These are phyloP conservation scores for Megaceryle alcyon DNA, from an alignment of 2,797 vertebrate species.

Conservation along the genomic window DNA sequence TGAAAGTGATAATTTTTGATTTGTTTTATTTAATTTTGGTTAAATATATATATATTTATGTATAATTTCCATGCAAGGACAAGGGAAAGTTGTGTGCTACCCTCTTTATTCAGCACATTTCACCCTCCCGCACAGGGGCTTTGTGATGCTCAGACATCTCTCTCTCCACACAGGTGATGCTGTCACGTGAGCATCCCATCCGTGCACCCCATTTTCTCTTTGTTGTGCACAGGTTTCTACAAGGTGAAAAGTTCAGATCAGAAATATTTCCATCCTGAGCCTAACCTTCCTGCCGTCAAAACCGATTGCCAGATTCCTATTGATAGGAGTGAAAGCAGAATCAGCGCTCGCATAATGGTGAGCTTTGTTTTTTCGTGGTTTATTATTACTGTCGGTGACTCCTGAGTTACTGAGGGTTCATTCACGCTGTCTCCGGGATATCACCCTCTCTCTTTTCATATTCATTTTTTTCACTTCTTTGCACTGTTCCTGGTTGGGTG, in stretches of 20 bases:
- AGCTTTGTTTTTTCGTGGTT: neutral
- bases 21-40: neutral
- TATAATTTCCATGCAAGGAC: neutral
- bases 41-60: neutral
- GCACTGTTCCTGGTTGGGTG: neutral
- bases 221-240: neutral
- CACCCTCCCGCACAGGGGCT: fast-evolving
- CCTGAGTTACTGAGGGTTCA: neutral
- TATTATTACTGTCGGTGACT: neutral
- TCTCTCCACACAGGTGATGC: neutral
- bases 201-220: fast-evolving
- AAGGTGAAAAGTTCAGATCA: neutral
- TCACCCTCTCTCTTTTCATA: neutral
- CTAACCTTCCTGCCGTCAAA: neutral
- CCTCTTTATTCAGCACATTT: neutral
- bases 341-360: neutral
- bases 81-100: neutral
- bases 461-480: neutral
- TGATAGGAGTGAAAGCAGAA: neutral
- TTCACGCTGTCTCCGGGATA: neutral
- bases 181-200: fast-evolving
- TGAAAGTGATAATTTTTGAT: fast-evolving
- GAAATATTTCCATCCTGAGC: neutral
- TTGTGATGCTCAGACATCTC: neutral
- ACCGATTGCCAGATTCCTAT: neutral